These are phyloP conservation scores for Anguilla marmorata DNA, from an alignment of 2,797 vertebrate genomes.

Conservation along the genomic window DNA sequence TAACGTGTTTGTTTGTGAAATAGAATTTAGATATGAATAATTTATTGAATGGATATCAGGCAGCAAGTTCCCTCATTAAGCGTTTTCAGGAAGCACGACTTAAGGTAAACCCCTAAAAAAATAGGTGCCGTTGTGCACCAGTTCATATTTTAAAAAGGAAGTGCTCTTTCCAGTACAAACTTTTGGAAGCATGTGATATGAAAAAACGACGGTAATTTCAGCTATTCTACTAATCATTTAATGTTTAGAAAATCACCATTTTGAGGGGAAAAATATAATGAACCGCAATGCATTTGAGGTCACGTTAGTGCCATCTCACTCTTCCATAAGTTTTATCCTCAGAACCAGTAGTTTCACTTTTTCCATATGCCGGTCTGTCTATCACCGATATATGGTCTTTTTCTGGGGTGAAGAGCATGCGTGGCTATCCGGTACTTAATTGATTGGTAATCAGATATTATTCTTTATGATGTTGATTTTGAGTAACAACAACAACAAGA, in stretches of 20 bases:
- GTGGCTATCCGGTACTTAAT: background rate
- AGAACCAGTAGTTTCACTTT: background rate
- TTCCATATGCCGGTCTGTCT: background rate
- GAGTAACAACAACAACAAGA: constrained; percentile 41
- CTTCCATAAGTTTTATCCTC: background rate
- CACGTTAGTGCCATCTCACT: background rate
- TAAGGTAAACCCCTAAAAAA: background rate
- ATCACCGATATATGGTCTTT: background rate
- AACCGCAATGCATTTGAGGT: background rate
- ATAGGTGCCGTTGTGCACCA: background rate
- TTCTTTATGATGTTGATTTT: constrained; percentile 57
- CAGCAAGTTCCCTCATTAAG: background rate
- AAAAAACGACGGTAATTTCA: background rate
- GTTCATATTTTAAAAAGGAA: background rate
- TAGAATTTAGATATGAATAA: background rate
- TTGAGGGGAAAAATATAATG: background rate
- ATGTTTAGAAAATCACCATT: background rate
- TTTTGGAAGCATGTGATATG: background rate
- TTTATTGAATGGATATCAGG: background rate
- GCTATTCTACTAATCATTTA: background rate
- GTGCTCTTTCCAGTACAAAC: background rate
- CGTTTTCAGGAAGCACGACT: too few species aligned
- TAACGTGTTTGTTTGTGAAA: too few species aligned
- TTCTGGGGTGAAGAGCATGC: background rate
- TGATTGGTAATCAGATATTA: constrained; percentile 54